Base-by-base conservation (phyloP, 2,797 vertebrate genomes). In the Octomys mimax region DNA sequence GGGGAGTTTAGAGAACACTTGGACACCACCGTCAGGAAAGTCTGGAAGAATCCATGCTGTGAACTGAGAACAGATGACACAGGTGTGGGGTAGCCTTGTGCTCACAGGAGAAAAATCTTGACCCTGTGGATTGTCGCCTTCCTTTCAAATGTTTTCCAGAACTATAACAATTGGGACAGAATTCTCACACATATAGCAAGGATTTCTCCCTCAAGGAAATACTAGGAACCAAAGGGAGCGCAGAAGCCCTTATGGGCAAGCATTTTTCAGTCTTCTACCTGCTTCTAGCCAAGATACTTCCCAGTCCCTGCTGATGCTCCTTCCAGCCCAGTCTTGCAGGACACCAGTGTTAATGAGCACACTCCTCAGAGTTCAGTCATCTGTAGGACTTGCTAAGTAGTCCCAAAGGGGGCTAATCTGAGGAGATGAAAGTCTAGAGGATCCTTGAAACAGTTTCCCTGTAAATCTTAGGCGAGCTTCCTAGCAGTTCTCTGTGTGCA, bases 321-420 rank as follows among this genome's bases (percentile, higher is more conserved):
- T 33, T 0, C 18, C 24, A 14, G 5, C 2, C 1, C 42, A 70
- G 4, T 21, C 14, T 4, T 4, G 52, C 64, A 77, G 21, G 21
- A 16, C 39, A 16, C 8, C 70, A 46, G 19, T 39, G 77, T 33
- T 87, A 28, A 8, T 26, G 36, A 94, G 85, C 31, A 36, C 83
- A 95, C 78, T 92, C 64, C 46, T 79, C 61, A 83, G 87, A 46
- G 86, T 80, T 82, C 18, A 84, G 89, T 57, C 62, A 87, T 70
- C 97, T 97, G 70, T 52, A 96, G 89, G 52, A 61, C 92, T 96
- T 96, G 77, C 89, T 93, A 95, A 89, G 89, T 91, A 94, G 9
- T 96, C 88, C 94, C 87, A 24, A 16, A 10, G 9, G 82, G 78
- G 80, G 85, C 49, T 59, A 78, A 71, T 75, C 26, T 81, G 49